Evolutionary conservation across 2,888 invertebrate species (phyloP).

Genomic region (Lamproptera curius): DNA sequence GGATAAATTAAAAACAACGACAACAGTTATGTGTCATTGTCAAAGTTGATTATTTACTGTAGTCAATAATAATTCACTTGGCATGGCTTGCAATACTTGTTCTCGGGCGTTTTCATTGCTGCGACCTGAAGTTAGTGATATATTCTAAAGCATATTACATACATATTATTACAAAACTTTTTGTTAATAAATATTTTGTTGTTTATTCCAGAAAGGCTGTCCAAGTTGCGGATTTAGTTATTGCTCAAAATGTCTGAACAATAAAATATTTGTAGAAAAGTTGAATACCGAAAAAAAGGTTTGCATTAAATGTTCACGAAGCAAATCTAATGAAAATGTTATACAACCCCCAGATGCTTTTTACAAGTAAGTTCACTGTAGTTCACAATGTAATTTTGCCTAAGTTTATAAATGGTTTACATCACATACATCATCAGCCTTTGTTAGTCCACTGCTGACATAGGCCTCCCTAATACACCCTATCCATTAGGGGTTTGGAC

Average conservation of each 20-base stretch:
- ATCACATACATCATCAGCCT: no score
- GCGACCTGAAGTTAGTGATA: slow-evolving; percentile 81
- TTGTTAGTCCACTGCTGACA: no score
- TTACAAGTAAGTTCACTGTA: slow-evolving; percentile 76
- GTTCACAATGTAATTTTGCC: no score
- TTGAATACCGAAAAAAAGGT: slow-evolving; percentile 80
- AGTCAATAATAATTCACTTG: no score
- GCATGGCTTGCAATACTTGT: slow-evolving; percentile 85
- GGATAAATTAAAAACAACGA: no score
- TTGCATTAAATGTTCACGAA: slow-evolving; percentile 55
- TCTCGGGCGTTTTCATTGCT: slow-evolving; percentile 83
- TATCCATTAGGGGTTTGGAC: no score
- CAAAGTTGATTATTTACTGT: no score
- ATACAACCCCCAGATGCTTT: slow-evolving; percentile 75
- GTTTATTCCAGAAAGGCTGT: slow-evolving; percentile 84
- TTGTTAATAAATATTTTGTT: background rate
- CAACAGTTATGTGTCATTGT: no score
- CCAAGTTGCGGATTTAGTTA: slow-evolving; percentile 90
- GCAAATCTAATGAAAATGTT: slow-evolving; percentile 30
- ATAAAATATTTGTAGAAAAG: slow-evolving; percentile 82
- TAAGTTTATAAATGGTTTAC: no score
- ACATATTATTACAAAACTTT: no score
- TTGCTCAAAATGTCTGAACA: slow-evolving; percentile 88
- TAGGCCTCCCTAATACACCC: no score
- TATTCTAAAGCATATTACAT: background rate